Evolutionary conservation across 2,797 vertebrate species (phyloP).

Genomic region (Hydrocynus forskahlii): DNA sequence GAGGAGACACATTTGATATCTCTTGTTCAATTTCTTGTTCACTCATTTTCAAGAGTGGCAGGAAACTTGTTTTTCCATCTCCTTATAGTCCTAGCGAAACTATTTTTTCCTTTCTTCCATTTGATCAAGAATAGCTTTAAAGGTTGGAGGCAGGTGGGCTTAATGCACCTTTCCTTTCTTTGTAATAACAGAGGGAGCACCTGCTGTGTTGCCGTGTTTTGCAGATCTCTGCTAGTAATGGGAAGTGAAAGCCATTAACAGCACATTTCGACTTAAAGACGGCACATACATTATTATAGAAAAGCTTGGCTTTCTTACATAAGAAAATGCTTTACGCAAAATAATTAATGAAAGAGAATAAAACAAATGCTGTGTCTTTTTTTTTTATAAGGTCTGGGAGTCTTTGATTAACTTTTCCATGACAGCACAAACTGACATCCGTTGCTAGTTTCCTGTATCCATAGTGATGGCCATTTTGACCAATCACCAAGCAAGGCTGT

Average conservation of each 20-base stretch:
- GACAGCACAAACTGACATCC: constrained; percentile 56
- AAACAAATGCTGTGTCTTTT: background rate
- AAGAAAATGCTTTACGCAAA: background rate
- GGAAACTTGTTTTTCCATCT: too few relatives aligned
- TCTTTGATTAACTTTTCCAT: constrained; percentile 22
- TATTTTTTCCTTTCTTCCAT: background rate
- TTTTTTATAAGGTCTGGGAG: background rate
- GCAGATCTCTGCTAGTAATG: constrained; percentile 11
- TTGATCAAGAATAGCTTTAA: constrained; percentile 2
- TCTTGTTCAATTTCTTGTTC: too few relatives aligned
- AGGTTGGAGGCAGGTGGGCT: background rate
- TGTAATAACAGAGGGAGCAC: constrained; percentile 17
- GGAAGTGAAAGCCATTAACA: constrained; percentile 15
- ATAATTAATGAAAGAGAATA: background rate
- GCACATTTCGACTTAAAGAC: constrained; percentile 11
- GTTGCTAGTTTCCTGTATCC: constrained; percentile 78
- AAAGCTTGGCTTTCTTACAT: constrained; percentile 15
- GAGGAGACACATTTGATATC: too few relatives aligned
- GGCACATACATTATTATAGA: background rate
- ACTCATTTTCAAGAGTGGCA: too few relatives aligned
- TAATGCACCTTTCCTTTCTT: constrained; percentile 19
- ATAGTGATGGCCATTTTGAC: constrained; percentile 70
- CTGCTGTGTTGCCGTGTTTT: background rate
- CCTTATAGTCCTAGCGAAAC: background rate
- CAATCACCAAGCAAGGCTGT: constrained; percentile 64